Conservation (phyloP, 2,888 invertebrate species). For the Prosapia bicincta region DNA sequence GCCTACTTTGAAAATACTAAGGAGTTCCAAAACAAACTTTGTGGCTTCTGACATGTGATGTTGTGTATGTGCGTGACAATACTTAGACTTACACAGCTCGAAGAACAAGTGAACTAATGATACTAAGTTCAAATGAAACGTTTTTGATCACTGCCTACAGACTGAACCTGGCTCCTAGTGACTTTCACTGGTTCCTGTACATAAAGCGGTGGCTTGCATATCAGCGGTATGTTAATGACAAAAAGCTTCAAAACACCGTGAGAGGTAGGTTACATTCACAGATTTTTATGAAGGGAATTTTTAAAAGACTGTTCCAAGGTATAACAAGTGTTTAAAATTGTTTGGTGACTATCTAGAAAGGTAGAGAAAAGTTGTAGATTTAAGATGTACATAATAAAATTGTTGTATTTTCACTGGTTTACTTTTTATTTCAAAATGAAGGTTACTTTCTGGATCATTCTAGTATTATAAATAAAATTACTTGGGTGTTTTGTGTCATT, state of each 20-base stretch:
- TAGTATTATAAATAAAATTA: too few relatives aligned
- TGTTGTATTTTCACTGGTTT: neutral
- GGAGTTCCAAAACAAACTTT: too few relatives aligned
- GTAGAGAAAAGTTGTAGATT: neutral
- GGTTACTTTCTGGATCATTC: neutral
- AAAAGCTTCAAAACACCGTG: too few relatives aligned
- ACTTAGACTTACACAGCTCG: too few relatives aligned
- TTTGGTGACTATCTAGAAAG: neutral
- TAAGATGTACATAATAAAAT: constrained; percentile 5
- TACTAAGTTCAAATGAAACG: too few relatives aligned
- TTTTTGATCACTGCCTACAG: too few relatives aligned
- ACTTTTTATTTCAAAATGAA: constrained; percentile 1
- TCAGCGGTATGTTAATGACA: neutral
- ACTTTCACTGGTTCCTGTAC: neutral
- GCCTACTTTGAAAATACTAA: too few relatives aligned
- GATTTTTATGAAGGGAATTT: neutral
- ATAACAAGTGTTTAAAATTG: neutral
- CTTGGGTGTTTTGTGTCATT: too few relatives aligned
- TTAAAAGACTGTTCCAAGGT: neutral
- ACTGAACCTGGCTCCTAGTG: too few relatives aligned
- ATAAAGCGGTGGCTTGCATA: neutral
- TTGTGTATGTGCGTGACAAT: too few relatives aligned
- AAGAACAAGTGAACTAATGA: too few relatives aligned
- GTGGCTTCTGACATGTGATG: too few relatives aligned
- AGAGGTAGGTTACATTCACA: neutral